Conservation (phyloP, 2,113 vertebrate species). For the Callipepla squamata region DNA sequence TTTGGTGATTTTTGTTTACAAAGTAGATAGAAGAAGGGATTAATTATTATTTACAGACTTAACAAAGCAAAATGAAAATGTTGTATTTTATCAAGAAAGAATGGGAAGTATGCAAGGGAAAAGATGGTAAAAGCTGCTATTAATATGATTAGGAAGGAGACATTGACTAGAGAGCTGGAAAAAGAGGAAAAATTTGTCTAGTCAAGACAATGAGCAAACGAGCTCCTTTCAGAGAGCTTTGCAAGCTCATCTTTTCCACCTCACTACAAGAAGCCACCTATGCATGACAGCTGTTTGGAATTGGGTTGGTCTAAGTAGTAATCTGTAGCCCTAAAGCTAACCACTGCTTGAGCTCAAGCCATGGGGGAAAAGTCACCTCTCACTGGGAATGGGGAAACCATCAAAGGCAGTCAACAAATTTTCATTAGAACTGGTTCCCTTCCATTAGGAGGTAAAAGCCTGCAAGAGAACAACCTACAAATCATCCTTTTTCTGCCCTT, state of each 20-base stretch:
- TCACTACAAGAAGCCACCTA: accelerated
- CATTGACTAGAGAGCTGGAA: not conserved
- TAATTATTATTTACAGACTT: not conserved
- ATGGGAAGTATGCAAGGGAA: not conserved
- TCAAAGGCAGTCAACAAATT: not conserved
- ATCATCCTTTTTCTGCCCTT: not conserved
- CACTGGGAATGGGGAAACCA: not conserved
- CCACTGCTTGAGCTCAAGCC: not conserved
- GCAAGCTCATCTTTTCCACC: not conserved
- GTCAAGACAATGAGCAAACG: not conserved
- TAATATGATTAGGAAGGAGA: not conserved
- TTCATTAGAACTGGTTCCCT: not conserved
- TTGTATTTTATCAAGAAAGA: not conserved
- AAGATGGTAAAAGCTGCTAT: not conserved
- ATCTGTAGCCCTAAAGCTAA: not conserved
- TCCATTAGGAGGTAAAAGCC: not conserved
- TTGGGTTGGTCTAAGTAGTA: not conserved
- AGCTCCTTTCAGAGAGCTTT: not conserved
- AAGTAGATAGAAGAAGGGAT: not conserved
- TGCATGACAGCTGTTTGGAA: not conserved
- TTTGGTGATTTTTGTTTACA: conserved; percentile 4
- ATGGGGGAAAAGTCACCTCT: not conserved
- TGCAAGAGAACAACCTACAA: not conserved
- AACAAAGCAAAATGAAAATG: not conserved
- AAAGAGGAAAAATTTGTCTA: not conserved